Evolutionary conservation across 2,888 invertebrate species (phyloP).

Genomic region (Melinopterus prodromus): DNA sequence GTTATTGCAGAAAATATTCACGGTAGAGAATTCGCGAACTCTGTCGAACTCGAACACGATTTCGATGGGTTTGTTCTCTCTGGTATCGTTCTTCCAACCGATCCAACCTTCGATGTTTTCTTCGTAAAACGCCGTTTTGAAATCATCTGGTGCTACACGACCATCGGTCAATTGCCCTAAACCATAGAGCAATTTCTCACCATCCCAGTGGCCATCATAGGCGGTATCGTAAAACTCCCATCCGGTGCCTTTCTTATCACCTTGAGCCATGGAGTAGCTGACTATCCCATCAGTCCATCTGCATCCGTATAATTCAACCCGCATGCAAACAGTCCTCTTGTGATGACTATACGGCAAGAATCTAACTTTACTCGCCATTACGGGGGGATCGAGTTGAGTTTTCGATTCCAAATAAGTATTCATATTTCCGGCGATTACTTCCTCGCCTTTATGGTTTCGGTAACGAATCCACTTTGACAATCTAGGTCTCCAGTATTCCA

Average conservation of each 20-base stretch:
- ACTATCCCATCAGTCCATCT: constrained; percentile 84
- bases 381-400: constrained; percentile 79
- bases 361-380: constrained; percentile 85
- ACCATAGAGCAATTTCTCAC: constrained; percentile 77
- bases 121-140: constrained; percentile 69
- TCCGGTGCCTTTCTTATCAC: constrained; percentile 80
- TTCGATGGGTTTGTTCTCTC: constrained; percentile 69
- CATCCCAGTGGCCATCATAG: constrained; percentile 87
- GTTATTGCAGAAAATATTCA: constrained; percentile 86
- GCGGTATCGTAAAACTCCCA: constrained; percentile 85
- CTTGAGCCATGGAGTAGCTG: constrained; percentile 89
- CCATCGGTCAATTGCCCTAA: constrained; percentile 89
- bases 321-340: constrained; percentile 88
- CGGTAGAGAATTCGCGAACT: constrained; percentile 84
- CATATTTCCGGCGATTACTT: constrained; percentile 84
- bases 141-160: constrained; percentile 78
- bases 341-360: constrained; percentile 87
- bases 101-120: constrained; percentile 82
- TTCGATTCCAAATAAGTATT: constrained; percentile 88
- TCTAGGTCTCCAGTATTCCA: constrained; percentile 86
- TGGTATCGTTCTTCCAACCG: constrained; percentile 86
- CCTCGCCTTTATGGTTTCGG: constrained; percentile 70
- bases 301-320: constrained; percentile 91
- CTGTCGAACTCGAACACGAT: constrained; percentile 85
- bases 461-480: constrained; percentile 86